Evolutionary conservation across 2,113 vertebrate genomes (phyloP), one percentile per base, ranked within the genome.

Genomic region (Elaphurus davidianus): DNA sequence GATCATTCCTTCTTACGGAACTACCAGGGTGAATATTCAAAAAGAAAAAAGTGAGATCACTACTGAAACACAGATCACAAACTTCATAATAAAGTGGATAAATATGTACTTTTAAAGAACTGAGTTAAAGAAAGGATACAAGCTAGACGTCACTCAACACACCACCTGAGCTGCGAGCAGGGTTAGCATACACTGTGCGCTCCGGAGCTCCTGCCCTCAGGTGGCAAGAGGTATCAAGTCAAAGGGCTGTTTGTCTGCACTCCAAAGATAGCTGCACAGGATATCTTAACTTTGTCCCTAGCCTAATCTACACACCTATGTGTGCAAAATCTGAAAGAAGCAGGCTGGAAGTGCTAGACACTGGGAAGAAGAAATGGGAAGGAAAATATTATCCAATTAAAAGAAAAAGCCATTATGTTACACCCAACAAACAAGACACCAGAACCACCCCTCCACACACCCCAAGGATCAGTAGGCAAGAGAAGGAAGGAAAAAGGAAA

Each of bases 341-440:
- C 33, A 81, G 28, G n/a, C n/a, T 97, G 45, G 52, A 81, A 86
- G 96, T 86, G 85, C 9, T 85, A 89, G 71, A 76, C 33, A 36
- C 30, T 78, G 17, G 19, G 50, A 96, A 96, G 16, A 93, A 50
- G 28, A 97, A 97, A 95, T 57, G 45, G 76, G 45, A 93, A 96
- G 84, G 28, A 55, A 94, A 90, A 17, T 54, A 93, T 85, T 88
- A 95, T 50, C 43, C 81, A 96, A 76, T 83, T 59, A 62, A 91
- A 94, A 96, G 57, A 82, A 74, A 93, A 95, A 67, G 74, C 6
- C 19, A 57, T 84, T 74, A 62, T 79, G 25, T 50, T 50, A 94
- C 13, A 85, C 7, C 36, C 30, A 90, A 33, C 47, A 94, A 93
- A 96, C 52, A 76, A 33, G 67, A 93, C 40, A 82, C n/a, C 83